Conservation (phyloP, 2,113 vertebrate genomes). For the Dendrocopos noguchii region DNA sequence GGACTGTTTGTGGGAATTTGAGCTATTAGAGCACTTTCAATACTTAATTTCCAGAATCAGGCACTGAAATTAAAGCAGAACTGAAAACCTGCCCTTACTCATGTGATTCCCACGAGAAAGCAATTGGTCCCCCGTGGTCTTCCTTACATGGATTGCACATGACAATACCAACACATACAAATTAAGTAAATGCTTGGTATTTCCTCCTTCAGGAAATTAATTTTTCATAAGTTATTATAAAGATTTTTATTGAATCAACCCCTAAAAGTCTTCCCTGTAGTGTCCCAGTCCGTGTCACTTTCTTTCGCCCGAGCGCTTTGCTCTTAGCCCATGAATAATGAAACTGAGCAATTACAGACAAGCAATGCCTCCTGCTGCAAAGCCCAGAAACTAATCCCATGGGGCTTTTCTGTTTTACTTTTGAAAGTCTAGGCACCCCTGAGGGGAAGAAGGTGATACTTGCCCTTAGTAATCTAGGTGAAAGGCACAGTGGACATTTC, state of each 20-base stretch:
- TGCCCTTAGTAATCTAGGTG: slow-evolving; percentile 22
- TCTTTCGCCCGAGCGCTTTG: neutral
- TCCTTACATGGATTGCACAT: neutral
- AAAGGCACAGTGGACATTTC: slow-evolving; percentile 31
- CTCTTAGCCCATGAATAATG: slow-evolving; percentile 47
- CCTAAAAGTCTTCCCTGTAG: slow-evolving; percentile 10
- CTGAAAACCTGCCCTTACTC: neutral
- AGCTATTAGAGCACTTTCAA: neutral
- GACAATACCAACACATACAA: slow-evolving; percentile 7
- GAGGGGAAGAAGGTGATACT: slow-evolving; percentile 1
- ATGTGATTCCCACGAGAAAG: slow-evolving; percentile 9
- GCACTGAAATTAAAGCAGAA: neutral
- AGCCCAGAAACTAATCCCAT: slow-evolving; percentile 30
- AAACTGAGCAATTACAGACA: slow-evolving; percentile 26
- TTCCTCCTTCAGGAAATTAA: slow-evolving; percentile 35
- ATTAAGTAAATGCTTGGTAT: neutral
- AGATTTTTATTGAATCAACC: slow-evolving; percentile 16
- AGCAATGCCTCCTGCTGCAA: slow-evolving; percentile 31
- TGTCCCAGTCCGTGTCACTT: neutral
- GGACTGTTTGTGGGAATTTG: neutral
- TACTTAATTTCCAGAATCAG: neutral
- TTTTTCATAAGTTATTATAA: slow-evolving; percentile 48
- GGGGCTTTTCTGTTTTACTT: slow-evolving; percentile 12
- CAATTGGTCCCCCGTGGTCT: neutral
- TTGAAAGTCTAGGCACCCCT: slow-evolving; percentile 12